A percentile compares a stretch with the other conserved stretches of the same genome.
Evolutionary conservation across 1,140 invertebrate species (phyloP).

Genomic region (Halictus rubicundus): DNA sequence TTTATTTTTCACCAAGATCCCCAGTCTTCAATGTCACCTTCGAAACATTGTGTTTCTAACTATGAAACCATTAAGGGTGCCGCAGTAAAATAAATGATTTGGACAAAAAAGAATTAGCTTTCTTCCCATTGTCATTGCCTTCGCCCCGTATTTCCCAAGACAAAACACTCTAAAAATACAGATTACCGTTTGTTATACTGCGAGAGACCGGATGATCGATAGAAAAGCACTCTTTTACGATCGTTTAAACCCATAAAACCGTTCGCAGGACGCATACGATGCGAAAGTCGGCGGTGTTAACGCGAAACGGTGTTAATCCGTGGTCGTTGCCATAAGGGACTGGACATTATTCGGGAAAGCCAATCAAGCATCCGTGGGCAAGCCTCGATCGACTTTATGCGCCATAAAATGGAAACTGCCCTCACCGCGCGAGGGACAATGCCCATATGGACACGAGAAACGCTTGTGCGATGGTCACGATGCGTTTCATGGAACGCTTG

Average conservation of each 20-base stretch:
- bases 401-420: conserved; percentile 67
- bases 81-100: too few species aligned
- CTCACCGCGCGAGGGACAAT: conserved; percentile 1
- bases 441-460: neutral
- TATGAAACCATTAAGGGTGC: too few species aligned
- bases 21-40: too few species aligned
- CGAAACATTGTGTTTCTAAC: too few species aligned
- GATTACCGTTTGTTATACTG: too few species aligned
- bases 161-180: too few species aligned
- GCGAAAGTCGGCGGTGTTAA: conserved; percentile 23
- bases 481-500: neutral
- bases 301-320: conserved; percentile 55
- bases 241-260: conserved; percentile 1
- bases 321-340: conserved; percentile 54
- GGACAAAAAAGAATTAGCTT: too few species aligned
- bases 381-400: conserved; percentile 62
- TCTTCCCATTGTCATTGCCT: too few species aligned
- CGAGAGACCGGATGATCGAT: too few species aligned
- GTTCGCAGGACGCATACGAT: neutral
- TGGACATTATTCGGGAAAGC: conserved; percentile 52
- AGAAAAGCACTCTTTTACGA: too few species aligned
- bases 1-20: too few species aligned
- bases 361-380: conserved; percentile 64
- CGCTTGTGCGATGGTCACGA: neutral
- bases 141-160: too few species aligned